Evolutionary conservation across 1,140 invertebrate genomes (phyloP), one percentile per base, ranked within the genome.

Genomic region (Lepidurus packardi): DNA sequence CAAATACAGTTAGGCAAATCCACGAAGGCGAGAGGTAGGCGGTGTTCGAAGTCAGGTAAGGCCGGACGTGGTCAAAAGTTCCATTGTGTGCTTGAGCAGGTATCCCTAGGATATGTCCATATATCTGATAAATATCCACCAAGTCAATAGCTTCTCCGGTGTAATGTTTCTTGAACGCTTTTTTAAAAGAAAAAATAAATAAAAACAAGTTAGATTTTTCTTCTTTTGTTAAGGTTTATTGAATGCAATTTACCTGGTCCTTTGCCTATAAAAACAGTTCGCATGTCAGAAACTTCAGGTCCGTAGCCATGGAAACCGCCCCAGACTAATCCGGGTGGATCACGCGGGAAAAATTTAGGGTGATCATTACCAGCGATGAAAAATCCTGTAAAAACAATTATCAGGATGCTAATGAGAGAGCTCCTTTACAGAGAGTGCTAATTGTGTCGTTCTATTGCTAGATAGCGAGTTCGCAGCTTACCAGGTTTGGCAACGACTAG

Each of bases 201-300:
- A 1, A 75, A 11, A 75, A 42, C 16, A 9, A 11, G 3, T 13
- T 7, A 24, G 16, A 11, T 75, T 13, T 11, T 75, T 75, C 11
- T 24, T 75, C 41, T 77, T 78, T 76, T 78, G 16, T 78, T 78
- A 4, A 6, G 16, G 16, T 77, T n/a, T 5, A 75, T 1, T 77
- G 21, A 21, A 42, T 77, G 76, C 7, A n/a, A 1, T 53, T 77
- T 77, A 83, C 83, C 84, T 78, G 84, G 85, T 75, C 85, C 85
- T 79, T 81, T 83, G 10, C 83, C 85, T 47, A 84, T 84, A 81
- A 86, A 85, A 77, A 86, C 85, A 0, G 82, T 82, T 78, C 84
- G 80, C 85, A 86, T 86, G 21, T 86, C 83, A 65, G 81, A 73
- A 41, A 81, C 80, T 47, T 83, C 80, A 16, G 82, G 81, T 75